Evolutionary conservation across 1,140 invertebrate species (phyloP).

Genomic region (Drosophila parvula): DNA sequence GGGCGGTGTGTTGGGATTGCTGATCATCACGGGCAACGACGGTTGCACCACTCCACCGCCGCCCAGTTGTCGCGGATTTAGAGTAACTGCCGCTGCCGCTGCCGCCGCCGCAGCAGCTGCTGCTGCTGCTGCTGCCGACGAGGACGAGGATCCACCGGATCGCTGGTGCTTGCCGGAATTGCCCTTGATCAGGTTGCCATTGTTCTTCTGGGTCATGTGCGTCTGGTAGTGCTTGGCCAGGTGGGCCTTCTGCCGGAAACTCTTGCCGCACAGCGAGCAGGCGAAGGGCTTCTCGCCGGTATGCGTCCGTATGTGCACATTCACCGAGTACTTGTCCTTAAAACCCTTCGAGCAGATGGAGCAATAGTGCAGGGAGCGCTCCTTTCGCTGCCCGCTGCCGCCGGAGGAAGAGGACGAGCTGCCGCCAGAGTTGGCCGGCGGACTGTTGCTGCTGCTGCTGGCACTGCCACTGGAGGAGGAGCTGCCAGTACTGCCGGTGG

Average conservation of each 20-base stretch:
- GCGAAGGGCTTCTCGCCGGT: conserved; percentile 95
- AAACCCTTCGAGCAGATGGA: conserved; percentile 96
- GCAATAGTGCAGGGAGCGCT: conserved; percentile 94
- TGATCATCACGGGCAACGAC: conserved; percentile 60
- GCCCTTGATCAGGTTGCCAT: conserved; percentile 77
- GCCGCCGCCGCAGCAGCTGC: conserved; percentile 11
- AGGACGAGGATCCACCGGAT: conserved; percentile 12
- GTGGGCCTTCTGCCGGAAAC: conserved; percentile 97
- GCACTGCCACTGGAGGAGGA: conserved; percentile 71
- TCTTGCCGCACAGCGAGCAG: conserved; percentile 94
- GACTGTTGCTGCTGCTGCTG: conserved; percentile 73
- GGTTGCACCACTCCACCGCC: conserved; percentile 24
- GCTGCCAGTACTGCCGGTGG: conserved; percentile 47
- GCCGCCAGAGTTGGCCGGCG: conserved; percentile 61
- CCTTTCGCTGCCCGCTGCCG: conserved; percentile 87
- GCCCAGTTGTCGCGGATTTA: conserved; percentile 55
- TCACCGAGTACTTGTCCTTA: conserved; percentile 97
- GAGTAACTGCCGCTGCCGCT: conserved; percentile 19
- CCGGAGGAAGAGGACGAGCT: conserved; percentile 67
- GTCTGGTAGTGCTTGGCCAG: conserved; percentile 99
- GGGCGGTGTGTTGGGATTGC: conserved; percentile 63
- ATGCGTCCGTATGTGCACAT: conserved; percentile 95
- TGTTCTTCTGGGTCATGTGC: conserved; percentile 92
- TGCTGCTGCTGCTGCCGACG: conserved; percentile 1
- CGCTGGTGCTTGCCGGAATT: conserved; percentile 70